Evolutionary conservation across 2,888 invertebrate genomes (phyloP).

Genomic region (Himalopsyche anomala): DNA sequence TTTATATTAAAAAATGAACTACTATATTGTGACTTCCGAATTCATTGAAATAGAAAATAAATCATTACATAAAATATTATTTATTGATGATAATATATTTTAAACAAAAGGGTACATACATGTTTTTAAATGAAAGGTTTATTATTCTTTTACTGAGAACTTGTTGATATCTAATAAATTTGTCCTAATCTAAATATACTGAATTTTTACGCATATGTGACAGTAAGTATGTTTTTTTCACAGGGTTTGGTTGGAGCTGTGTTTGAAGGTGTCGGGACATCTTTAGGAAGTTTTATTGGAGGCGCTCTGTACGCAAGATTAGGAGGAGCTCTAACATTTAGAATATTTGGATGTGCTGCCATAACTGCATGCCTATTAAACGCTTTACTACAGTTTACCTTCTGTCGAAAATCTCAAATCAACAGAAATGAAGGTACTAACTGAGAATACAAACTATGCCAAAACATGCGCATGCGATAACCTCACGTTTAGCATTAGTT

Average conservation of each 20-base stretch:
- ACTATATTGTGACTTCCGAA: no score
- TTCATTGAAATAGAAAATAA: no score
- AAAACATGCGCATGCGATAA: constrained; percentile 61
- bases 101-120: no score
- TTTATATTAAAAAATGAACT: no score
- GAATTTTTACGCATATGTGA: no score
- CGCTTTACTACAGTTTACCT: constrained; percentile 69
- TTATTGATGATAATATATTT: no score
- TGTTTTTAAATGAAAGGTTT: no score
- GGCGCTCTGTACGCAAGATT: constrained; percentile 82
- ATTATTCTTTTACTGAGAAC: no score
- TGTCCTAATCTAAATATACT: no score
- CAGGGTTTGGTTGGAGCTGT: constrained; percentile 90
- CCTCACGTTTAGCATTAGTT: not conserved
- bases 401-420: not conserved
- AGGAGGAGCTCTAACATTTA: constrained; percentile 83
- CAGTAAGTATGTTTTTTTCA: constrained; percentile 66
- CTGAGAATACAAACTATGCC: not conserved
- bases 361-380: constrained; percentile 80
- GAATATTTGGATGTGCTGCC: constrained; percentile 83
- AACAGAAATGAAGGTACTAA: constrained; percentile 24
- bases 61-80: no score
- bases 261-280: constrained; percentile 91
- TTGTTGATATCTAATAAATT: no score
- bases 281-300: constrained; percentile 87